phyloP scores from a whole-genome alignment of 2,113 vertebrate species.

The Lepisosteus oculatus region DNA sequence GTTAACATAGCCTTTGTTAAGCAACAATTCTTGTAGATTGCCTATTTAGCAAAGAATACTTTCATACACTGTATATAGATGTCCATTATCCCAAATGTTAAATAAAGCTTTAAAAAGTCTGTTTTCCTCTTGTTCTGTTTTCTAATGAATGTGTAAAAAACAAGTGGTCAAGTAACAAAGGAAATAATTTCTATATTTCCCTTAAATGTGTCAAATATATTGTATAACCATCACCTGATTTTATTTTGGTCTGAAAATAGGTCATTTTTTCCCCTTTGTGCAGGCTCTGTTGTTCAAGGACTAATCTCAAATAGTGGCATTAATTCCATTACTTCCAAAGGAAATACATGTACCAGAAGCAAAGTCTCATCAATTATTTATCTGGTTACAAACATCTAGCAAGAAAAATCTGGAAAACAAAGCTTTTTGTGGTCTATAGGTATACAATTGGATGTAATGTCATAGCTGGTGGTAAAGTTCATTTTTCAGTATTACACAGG shows the following conservation, averaged over 20 bases:
- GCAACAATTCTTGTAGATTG: too few species aligned
- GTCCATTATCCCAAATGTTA: too few species aligned
- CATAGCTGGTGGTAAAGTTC: slow-evolving; percentile 40
- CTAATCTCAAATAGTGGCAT: slow-evolving; percentile 59
- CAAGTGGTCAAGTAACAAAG: too few species aligned
- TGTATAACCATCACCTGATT: slow-evolving; percentile 33
- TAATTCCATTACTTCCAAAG: slow-evolving; percentile 63
- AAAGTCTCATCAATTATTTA: slow-evolving; percentile 65
- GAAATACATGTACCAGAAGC: slow-evolving; percentile 64
- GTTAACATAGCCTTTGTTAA: too few species aligned
- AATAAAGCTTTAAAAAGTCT: too few species aligned
- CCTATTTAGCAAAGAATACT: too few species aligned
- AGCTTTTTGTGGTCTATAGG: slow-evolving; percentile 54
- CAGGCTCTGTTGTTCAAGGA: slow-evolving; percentile 44
- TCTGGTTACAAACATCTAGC: slow-evolving; percentile 57
- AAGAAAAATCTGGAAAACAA: slow-evolving; percentile 53
- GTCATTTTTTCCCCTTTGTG: slow-evolving; percentile 2
- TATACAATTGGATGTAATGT: slow-evolving; percentile 59
- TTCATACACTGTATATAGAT: too few species aligned
- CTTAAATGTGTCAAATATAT: slow-evolving; percentile 38
- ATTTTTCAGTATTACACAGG: slow-evolving; percentile 49
- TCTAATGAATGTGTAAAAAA: too few species aligned
- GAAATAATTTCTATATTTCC: too few species aligned
- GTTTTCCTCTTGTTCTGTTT: too few species aligned
- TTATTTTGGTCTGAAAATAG: slow-evolving; percentile 9